phyloP scores from a whole-genome alignment of 2,888 invertebrate genomes.

The Plagodis pulveraria region DNA sequence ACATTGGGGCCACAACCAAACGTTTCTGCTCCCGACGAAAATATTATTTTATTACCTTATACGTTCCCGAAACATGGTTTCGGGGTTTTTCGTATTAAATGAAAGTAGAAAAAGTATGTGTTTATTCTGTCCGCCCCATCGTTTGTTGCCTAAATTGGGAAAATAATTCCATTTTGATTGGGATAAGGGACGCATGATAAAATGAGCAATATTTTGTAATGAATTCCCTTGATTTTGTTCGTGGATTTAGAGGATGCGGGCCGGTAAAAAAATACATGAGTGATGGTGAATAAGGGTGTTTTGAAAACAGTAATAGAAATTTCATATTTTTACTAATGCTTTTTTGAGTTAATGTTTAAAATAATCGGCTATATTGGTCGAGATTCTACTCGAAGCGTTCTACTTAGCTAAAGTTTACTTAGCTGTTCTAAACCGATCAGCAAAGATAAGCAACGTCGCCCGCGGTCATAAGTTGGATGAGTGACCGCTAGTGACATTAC shows the following conservation, averaged over 20 bases:
- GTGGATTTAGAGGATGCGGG: neutral
- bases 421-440: no score
- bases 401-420: no score
- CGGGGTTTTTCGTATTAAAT: conserved; percentile 33
- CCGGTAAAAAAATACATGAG: neutral
- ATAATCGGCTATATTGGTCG: no score
- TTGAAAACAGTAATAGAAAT: no score
- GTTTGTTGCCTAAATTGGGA: conserved; percentile 19
- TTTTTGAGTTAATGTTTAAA: no score
- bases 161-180: conserved; percentile 28
- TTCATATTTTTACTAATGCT: no score
- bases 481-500: no score
- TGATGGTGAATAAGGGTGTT: no score
- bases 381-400: no score
- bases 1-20: conserved; percentile 3
- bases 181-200: conserved; percentile 12
- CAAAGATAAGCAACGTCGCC: no score
- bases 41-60: conserved; percentile 37
- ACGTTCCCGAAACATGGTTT: conserved; percentile 34
- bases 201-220: conserved; percentile 16
- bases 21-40: conserved; percentile 21
- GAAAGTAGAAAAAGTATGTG: conserved; percentile 31
- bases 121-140: conserved; percentile 29
- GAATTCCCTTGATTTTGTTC: neutral
- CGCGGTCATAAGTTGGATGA: no score